Evolutionary conservation across 2,888 invertebrate species (phyloP).

Genomic region (Oxyteleia sp.): DNA sequence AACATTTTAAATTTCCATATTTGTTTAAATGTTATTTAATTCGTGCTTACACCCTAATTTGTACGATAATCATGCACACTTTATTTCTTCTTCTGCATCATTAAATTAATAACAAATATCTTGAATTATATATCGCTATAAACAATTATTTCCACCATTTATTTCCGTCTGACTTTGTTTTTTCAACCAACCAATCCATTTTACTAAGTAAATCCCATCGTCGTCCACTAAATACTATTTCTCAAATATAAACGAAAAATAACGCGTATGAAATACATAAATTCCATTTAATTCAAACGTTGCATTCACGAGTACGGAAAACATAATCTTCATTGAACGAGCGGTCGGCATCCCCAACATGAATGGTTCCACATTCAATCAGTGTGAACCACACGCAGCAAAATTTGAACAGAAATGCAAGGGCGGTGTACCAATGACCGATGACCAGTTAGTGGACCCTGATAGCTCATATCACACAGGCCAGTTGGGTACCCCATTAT

Average conservation of each 20-base stretch:
- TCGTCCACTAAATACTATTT: constrained; percentile 5
- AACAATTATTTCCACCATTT: no score
- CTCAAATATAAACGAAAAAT: constrained; percentile 41
- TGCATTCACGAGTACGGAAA: constrained; percentile 62
- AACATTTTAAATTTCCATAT: no score
- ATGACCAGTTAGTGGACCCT: constrained; percentile 80
- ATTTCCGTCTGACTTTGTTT: no score
- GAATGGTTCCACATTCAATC: constrained; percentile 68
- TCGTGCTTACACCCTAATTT: no score
- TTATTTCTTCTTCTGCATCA: no score
- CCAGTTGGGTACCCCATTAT: constrained; percentile 78
- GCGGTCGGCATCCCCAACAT: constrained; percentile 31
- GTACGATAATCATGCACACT: no score
- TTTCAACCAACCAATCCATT: no score
- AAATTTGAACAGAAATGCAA: constrained; percentile 78
- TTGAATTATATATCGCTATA: no score
- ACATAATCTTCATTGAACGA: constrained; percentile 69
- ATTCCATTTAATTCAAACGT: constrained; percentile 54
- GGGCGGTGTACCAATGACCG: constrained; percentile 79
- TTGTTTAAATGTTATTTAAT: no score
- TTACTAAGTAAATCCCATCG: no score
- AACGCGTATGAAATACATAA: constrained; percentile 45
- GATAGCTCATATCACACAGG: constrained; percentile 82
- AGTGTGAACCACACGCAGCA: constrained; percentile 63
- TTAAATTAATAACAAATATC: no score